Evolutionary conservation across 2,797 vertebrate genomes (phyloP).

Genomic region (Petrocephalus sullivani): DNA sequence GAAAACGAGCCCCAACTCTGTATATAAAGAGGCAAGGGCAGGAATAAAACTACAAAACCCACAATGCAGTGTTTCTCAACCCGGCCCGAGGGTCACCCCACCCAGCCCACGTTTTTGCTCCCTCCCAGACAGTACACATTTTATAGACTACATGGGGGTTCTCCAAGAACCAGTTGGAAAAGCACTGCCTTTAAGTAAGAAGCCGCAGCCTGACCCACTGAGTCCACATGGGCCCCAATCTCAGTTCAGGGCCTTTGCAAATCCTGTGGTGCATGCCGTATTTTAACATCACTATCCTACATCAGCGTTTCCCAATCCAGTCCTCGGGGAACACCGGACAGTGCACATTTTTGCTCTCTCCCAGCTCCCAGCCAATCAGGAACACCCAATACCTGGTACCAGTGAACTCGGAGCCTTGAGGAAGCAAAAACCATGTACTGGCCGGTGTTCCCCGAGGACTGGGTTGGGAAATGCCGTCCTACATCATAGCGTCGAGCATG

Average conservation of each 20-base stretch:
- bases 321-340: too few relatives aligned
- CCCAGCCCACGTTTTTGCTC: neutral
- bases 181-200: neutral
- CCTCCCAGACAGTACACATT: neutral
- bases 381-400: too few relatives aligned
- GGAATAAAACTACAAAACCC: neutral
- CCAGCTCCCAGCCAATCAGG: too few relatives aligned
- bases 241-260: neutral
- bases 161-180: neutral
- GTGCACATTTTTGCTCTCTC: too few relatives aligned
- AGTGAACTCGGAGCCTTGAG: too few relatives aligned
- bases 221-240: neutral
- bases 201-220: too few relatives aligned
- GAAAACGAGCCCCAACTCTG: neutral
- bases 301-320: neutral
- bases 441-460: too few relatives aligned
- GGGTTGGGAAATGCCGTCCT: too few relatives aligned
- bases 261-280: neutral
- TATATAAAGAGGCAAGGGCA: neutral
- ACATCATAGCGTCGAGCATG: neutral
- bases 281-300: neutral
- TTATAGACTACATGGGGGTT: neutral
- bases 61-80: neutral
- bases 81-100: neutral
- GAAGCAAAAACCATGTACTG: too few relatives aligned